Base-by-base conservation (phyloP, 1,140 invertebrate species). In the Caenorhabditis inopinata region DNA sequence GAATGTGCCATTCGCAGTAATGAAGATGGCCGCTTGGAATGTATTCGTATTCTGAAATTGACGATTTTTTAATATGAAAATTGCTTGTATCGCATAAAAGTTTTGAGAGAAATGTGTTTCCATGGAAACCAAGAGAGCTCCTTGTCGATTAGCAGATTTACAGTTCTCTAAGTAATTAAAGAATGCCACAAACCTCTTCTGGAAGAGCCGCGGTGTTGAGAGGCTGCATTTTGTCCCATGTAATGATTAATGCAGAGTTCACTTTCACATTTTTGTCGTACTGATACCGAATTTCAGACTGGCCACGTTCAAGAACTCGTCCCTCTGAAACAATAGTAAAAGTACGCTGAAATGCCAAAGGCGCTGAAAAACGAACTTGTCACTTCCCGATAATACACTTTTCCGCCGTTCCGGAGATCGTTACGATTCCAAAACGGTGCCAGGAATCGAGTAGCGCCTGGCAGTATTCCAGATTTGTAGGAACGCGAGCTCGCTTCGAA, bases 361-460 rank as follows among this genome's bases (percentile, higher is more conserved):
- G 38, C 14, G 14, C 38, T 42, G n/a, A n/a, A 18, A 80, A 45
- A 77, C 83, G 74, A 23, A 84, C 83, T 74, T 42, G 74, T 81
- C 11, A 82, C 75, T n/a, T 82, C 75, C 25, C 87, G 46, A 68
- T 85, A 88, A 42, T 83, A 88, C 16, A 88, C 85, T 74, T 88
- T 81, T 29, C 87, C 87, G 32, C 87, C 87, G 45, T 84, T 87
- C 16, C 84, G 53, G 9, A 89, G 79, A 79, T 88, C 87, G 74
- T 88, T 88, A 27, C 87, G 47, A 53, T 88, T 88, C 87, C 87
- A 88, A 42, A 87, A 88, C 4, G 87, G 87, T 16, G 87, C 87
- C 38, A 42, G 21, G 49, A 49, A 83, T 9, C 74, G 16, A 0
- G 38, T 42, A 47, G 79, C 81, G 47, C 79, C 75, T 18, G 85